These are phyloP conservation scores for Lepus europaeus DNA, from an alignment of 2,113 vertebrate genomes.

Conservation along the genomic window DNA sequence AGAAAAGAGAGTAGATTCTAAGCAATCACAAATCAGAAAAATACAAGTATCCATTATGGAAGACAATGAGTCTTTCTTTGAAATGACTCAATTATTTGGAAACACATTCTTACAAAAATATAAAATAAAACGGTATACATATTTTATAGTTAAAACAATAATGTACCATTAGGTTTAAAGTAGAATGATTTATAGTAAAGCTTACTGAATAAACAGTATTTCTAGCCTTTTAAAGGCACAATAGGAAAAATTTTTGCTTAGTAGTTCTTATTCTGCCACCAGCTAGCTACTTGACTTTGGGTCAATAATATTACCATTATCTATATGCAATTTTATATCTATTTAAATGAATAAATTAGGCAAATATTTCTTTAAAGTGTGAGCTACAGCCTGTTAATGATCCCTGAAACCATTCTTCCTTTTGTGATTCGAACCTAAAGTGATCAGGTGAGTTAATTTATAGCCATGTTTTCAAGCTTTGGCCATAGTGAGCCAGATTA, in stretches of 20 bases:
- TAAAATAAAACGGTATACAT: not conserved
- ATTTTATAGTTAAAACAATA: not conserved
- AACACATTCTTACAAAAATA: not conserved
- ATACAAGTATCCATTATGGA: not conserved
- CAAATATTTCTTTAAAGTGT: not conserved
- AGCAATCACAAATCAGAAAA: not conserved
- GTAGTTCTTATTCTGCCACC: not conserved
- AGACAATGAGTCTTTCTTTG: not conserved
- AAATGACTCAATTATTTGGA: not conserved
- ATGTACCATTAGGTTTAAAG: not conserved
- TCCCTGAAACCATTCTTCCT: not conserved
- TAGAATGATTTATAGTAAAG: not conserved
- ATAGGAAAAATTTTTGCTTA: conserved; percentile 20
- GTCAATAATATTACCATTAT: not conserved
- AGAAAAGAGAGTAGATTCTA: not conserved
- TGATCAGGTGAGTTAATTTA: conserved; percentile 12
- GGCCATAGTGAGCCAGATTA: not conserved
- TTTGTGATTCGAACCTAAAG: not conserved
- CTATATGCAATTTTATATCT: not conserved
- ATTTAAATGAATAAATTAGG: conserved; percentile 34
- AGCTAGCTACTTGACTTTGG: not conserved
- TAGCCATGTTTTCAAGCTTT: conserved; percentile 31
- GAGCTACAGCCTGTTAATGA: not conserved
- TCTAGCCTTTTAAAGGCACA: not conserved
- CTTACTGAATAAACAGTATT: not conserved